Base-by-base conservation (phyloP, 1,140 invertebrate genomes). In the Dinoponera quadriceps region DNA sequence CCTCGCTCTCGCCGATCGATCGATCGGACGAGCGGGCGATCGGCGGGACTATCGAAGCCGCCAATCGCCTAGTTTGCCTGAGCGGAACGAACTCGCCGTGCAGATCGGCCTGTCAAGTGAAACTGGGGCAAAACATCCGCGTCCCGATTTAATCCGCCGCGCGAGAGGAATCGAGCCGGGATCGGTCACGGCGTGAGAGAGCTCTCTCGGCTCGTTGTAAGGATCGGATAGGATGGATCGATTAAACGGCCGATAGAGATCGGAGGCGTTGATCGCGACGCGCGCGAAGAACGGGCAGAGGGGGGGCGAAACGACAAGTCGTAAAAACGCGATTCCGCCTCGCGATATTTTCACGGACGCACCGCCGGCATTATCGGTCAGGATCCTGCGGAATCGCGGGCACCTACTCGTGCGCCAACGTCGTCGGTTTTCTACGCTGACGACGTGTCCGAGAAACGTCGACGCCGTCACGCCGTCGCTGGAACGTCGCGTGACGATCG, bases 41-140 rank as follows among this genome's bases (percentile, higher is more conserved):
- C 85, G 81, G 73, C 77, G 54, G 3, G 85, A 80, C 84, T 89
- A 91, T 91, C 88, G 88, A 78, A 62, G 59, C 65, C 62, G 73
- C 73, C 73, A 85, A 90, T 91, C 89, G 87, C 72, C 87, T 88
- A 90, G 88, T 90, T 91, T 87, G 88, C 66, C 66, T 81, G 69
- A 88, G 87, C 90, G 90, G 84, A 89, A 92, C 92, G 82, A 90
- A 91, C 83, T 72, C 81, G 88, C 83, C 88, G 87, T 86, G 88
- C 85, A 85, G 89, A 88, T 89, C 85, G 75, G 68, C n/a, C 88
- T 89, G 89, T 90, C 85, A 85, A 65, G 68, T 82, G 87, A 93
- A 93, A 92, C 92, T 93, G 90, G 91, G 89, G 88, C 91, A 92
- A 92, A 93, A 92, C 90, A 91, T 89, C 89, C 82, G 88, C 85